Evolutionary conservation across 2,888 invertebrate species (phyloP), one percentile per base, ranked within the genome.

Genomic region (Sinotaia quadrata): DNA sequence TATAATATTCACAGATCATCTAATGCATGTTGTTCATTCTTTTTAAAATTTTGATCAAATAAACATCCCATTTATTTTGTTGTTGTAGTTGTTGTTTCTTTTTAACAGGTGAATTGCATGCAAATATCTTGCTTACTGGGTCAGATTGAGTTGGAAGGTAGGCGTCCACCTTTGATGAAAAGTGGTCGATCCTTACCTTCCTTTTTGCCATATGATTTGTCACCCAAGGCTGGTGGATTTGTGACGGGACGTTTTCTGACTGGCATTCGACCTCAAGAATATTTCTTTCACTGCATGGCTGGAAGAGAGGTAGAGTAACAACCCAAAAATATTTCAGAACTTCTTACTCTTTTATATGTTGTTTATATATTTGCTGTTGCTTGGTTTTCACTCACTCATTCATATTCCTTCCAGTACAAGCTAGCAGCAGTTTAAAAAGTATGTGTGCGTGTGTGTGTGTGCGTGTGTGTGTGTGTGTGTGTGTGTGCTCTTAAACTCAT

Each of bases 261-360:
- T 0, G 99, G 99, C n/a, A 96, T 99, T 79, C 92, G 94, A 83
- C 97, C 98, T 0, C 97, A 97, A 89, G 98, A 99, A 85, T 97
- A 97, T 87, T 99, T 97, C 90, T 98, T 98, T 89, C 98, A 99
- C 91, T 98, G 98, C 85, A 99, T 99, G 98, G 99, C 99, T 66
- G 99, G 99, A 67, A 92, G 99, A 88, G 99, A 99, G 92, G 95
- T 93, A 87, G 83, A 86, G 75, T 47, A 12, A n/a, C n/a, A n/a
- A n/a, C n/a, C n/a, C n/a, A n/a, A n/a, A n/a, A n/a, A n/a, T n/a
- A n/a, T n/a, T n/a, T n/a, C n/a, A n/a, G n/a, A n/a, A n/a, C n/a
- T n/a, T n/a, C n/a, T n/a, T n/a, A n/a, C n/a, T n/a, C n/a, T n/a
- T n/a, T n/a, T n/a, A n/a, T n/a, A n/a, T n/a, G n/a, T n/a, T n/a